These are phyloP conservation scores for Rhynchotus rufescens DNA, from an alignment of 2,797 vertebrate species.

Conservation along the genomic window DNA sequence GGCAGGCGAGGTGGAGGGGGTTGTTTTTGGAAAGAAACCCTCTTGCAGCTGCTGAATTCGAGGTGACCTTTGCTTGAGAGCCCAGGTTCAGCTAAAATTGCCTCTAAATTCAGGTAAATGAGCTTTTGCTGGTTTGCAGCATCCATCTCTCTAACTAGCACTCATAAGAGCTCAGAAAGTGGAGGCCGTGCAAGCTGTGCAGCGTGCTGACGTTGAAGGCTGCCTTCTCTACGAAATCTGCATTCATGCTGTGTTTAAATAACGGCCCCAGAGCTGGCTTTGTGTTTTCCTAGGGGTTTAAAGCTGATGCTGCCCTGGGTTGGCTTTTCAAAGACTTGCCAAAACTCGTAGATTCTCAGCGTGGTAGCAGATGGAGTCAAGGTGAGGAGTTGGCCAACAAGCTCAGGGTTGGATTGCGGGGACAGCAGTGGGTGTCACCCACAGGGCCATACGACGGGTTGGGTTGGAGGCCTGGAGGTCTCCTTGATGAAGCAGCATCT, in stretches of 20 bases:
- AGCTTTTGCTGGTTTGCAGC: not conserved
- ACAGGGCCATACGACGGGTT: not conserved
- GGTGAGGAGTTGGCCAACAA: not conserved
- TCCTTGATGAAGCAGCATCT: not conserved
- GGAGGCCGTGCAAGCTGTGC: not conserved
- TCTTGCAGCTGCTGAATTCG: not conserved
- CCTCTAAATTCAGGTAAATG: constrained; percentile 29
- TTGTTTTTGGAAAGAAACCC: constrained; percentile 32
- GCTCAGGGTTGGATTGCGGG: not conserved
- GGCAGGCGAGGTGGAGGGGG: constrained; percentile 48
- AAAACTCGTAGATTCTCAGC: rapidly evolving
- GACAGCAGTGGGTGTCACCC: no score
- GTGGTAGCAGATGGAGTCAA: not conserved
- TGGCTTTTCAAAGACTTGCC: not conserved
- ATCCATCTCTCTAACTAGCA: constrained; percentile 55
- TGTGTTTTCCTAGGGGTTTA: not conserved
- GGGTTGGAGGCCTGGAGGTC: not conserved
- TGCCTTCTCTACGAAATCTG: not conserved
- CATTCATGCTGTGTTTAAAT: not conserved
- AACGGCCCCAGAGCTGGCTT: not conserved
- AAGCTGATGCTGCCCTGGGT: not conserved
- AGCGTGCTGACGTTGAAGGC: not conserved
- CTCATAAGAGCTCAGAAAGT: not conserved
- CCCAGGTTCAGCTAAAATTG: constrained; percentile 53
- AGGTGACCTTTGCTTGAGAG: constrained; percentile 39